Conservation (phyloP, 2,797 vertebrate species). For the Trematocara caparti region DNA sequence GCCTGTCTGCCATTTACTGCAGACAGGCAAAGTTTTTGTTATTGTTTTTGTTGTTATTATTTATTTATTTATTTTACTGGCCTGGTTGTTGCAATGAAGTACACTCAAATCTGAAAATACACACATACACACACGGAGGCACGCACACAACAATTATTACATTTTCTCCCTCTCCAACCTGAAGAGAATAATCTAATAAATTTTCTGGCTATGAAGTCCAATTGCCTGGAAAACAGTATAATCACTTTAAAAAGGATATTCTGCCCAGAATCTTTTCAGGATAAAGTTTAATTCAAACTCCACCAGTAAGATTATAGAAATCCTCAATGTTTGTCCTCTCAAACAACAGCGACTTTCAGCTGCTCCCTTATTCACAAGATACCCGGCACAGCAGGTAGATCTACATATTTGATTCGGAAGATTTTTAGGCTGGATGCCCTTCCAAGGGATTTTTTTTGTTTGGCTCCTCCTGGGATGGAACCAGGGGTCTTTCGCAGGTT, state of each 20-base stretch:
- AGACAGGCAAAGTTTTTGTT: not conserved
- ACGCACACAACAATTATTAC: not conserved
- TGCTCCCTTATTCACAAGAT: not conserved
- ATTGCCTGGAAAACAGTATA: not conserved
- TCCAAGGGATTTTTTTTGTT: not conserved
- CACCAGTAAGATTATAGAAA: not conserved
- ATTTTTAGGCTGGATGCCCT: not conserved
- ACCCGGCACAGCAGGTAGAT: not conserved
- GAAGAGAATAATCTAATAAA: not conserved
- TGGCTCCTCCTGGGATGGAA: not conserved
- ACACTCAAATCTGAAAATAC: not conserved
- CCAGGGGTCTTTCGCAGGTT: not conserved
- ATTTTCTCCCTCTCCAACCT: not conserved
- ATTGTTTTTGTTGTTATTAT: not conserved
- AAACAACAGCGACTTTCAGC: not conserved
- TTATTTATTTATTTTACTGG: not conserved
- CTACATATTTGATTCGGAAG: not conserved
- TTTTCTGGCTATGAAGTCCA: not conserved
- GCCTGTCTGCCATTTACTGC: not conserved
- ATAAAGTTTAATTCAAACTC: not conserved
- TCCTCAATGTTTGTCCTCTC: conserved; percentile 15
- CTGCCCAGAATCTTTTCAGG: not conserved
- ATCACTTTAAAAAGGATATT: not conserved
- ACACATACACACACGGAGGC: not conserved
- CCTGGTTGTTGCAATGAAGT: not conserved